Conservation (phyloP, 2,797 vertebrate genomes). For the Aselliscus stoliczkanus region DNA sequence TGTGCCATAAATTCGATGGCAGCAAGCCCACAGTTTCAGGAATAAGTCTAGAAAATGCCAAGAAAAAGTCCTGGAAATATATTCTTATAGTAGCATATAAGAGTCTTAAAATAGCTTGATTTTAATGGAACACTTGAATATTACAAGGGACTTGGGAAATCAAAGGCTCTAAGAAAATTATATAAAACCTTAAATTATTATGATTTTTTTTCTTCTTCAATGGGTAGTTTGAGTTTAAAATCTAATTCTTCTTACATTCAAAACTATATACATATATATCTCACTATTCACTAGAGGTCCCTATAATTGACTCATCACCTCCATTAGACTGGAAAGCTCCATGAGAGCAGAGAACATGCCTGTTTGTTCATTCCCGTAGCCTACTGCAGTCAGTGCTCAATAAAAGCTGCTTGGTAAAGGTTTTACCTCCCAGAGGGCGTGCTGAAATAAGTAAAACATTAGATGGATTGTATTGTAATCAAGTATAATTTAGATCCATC, state of each 20-base stretch:
- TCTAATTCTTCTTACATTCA: not conserved
- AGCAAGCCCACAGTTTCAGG: slow-evolving; percentile 41
- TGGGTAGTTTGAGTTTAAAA: not conserved
- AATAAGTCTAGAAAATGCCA: slow-evolving; percentile 47
- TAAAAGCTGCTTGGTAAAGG: not conserved
- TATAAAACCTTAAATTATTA: not conserved
- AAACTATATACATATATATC: not conserved
- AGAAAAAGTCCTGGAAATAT: slow-evolving; percentile 40
- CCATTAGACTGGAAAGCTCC: not conserved
- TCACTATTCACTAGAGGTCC: not conserved
- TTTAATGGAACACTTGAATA: not conserved
- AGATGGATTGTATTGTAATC: not conserved
- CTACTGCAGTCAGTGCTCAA: not conserved
- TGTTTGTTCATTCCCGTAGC: not conserved
- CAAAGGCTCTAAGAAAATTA: not conserved
- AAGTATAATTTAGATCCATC: not conserved
- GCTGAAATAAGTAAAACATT: not conserved
- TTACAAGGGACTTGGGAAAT: not conserved
- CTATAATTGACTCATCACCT: not conserved
- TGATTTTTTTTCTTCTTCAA: not conserved
- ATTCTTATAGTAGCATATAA: not conserved
- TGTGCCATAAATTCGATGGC: not conserved
- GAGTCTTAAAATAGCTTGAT: slow-evolving; percentile 40
- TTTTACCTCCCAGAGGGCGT: not conserved
- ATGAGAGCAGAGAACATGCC: not conserved